Percentiles rank a stretch among this genome's conserved stretches.
Evolutionary conservation across 2,113 vertebrate species (phyloP).

Genomic region (Tetrao urogallus): DNA sequence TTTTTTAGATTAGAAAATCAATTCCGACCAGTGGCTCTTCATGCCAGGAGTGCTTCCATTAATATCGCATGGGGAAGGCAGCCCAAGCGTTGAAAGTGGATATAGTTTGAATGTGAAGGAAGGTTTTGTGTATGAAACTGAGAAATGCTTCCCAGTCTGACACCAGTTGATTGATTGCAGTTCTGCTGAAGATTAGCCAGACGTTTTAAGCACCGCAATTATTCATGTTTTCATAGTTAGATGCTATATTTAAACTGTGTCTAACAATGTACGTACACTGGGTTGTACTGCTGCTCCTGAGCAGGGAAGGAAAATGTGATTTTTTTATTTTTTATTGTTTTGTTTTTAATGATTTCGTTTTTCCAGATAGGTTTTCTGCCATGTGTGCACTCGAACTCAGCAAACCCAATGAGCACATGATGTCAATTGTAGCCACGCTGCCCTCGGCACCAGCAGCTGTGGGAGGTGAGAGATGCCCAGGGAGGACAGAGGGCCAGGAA

Average conservation of each 20-base stretch:
- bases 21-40: conserved; percentile 11
- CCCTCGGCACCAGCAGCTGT: neutral
- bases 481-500: neutral
- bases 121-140: conserved; percentile 78
- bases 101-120: conserved; percentile 68
- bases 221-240: conserved; percentile 49
- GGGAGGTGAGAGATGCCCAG: neutral
- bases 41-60: conserved; percentile 50
- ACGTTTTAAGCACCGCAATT: conserved; percentile 72
- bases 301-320: neutral
- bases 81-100: conserved; percentile 65
- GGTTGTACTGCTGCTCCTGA: neutral
- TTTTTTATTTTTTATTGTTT: neutral
- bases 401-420: neutral
- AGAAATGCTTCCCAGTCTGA: conserved; percentile 71
- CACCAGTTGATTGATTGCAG: conserved; percentile 80
- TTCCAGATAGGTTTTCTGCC: neutral
- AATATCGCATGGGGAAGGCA: conserved; percentile 56
- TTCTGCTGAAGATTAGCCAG: conserved; percentile 81
- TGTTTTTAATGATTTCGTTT: neutral
- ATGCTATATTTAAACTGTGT: conserved; percentile 59
- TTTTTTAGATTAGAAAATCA: neutral
- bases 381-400: neutral
- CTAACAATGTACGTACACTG: neutral
- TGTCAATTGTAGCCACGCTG: neutral